phyloP scores from a whole-genome alignment of 2,888 invertebrate species.

The Noctua fimbriata region DNA sequence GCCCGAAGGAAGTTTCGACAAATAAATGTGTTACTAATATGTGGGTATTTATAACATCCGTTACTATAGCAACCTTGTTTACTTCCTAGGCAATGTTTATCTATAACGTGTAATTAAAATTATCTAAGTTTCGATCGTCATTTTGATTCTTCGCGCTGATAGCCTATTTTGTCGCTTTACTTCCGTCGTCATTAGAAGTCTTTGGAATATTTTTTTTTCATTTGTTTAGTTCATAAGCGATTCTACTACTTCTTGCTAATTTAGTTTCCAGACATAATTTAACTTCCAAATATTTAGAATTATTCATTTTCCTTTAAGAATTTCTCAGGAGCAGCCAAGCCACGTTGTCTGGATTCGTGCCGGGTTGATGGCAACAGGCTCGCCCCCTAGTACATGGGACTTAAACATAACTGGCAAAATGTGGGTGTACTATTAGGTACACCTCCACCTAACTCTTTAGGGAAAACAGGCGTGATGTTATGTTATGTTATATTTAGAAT shows the following conservation, averaged over 20 bases:
- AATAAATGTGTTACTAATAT: slow-evolving; percentile 48
- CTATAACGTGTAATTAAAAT: slow-evolving; percentile 48
- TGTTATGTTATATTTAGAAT: neutral
- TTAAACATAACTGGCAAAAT: neutral
- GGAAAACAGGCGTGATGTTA: neutral
- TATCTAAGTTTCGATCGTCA: slow-evolving; percentile 25
- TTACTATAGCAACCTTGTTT: slow-evolving; percentile 60
- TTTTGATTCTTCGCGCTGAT: slow-evolving; percentile 3
- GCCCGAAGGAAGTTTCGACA: slow-evolving; percentile 56
- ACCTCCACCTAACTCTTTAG: fast-evolving
- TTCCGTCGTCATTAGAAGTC: neutral
- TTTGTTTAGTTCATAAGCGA: neutral
- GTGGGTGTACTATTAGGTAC: neutral
- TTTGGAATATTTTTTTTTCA: neutral
- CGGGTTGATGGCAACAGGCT: neutral
- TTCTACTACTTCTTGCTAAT: neutral
- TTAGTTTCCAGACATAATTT: neutral
- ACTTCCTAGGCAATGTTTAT: slow-evolving; percentile 58
- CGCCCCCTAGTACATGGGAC: neutral
- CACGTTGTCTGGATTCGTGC: neutral
- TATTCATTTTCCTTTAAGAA: neutral
- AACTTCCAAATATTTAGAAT: neutral
- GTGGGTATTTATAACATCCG: slow-evolving; percentile 56
- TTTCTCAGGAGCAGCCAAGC: neutral
- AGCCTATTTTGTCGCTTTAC: neutral